phyloP scores from a whole-genome alignment of 2,888 invertebrate species.

The Hypercompe scribonia region DNA sequence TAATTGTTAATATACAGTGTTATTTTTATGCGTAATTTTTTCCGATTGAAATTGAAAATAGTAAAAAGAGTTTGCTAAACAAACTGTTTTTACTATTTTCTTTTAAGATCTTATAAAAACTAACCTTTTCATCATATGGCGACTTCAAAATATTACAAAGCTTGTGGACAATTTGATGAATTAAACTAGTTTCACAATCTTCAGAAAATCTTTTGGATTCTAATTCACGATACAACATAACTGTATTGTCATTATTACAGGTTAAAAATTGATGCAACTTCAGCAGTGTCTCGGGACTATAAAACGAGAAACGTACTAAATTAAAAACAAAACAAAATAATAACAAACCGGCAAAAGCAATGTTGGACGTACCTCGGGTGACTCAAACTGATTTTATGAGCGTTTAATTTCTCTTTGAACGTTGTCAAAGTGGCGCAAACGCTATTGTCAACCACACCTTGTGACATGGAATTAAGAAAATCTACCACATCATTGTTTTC shows the following conservation, averaged over 20 bases:
- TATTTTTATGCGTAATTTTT: too few relatives aligned
- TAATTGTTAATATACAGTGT: too few relatives aligned
- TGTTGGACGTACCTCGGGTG: slow-evolving; percentile 67
- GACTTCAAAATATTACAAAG: slow-evolving; percentile 86
- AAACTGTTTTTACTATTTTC: too few relatives aligned
- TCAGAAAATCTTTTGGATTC: slow-evolving; percentile 88
- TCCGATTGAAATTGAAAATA: too few relatives aligned
- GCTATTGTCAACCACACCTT: slow-evolving; percentile 43
- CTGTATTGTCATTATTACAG: slow-evolving; percentile 82
- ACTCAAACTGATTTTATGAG: slow-evolving; percentile 62
- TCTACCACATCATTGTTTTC: slow-evolving; percentile 79
- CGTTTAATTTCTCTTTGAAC: slow-evolving; percentile 67
- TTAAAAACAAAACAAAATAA: not conserved
- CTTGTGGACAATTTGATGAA: slow-evolving; percentile 88
- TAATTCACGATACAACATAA: slow-evolving; percentile 83
- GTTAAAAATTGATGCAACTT: slow-evolving; percentile 84
- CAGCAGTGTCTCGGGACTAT: slow-evolving; percentile 83
- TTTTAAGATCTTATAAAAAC: not conserved
- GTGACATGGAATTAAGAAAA: slow-evolving; percentile 61
- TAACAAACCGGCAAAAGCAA: not conserved
- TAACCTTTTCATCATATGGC: slow-evolving; percentile 77
- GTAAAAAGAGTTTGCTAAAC: too few relatives aligned
- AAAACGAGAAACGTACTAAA: slow-evolving; percentile 33
- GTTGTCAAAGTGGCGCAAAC: slow-evolving; percentile 53
- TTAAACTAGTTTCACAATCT: slow-evolving; percentile 87